These are phyloP conservation scores for Alethe diademata DNA, from an alignment of 2,113 vertebrate genomes.

Conservation along the genomic window DNA sequence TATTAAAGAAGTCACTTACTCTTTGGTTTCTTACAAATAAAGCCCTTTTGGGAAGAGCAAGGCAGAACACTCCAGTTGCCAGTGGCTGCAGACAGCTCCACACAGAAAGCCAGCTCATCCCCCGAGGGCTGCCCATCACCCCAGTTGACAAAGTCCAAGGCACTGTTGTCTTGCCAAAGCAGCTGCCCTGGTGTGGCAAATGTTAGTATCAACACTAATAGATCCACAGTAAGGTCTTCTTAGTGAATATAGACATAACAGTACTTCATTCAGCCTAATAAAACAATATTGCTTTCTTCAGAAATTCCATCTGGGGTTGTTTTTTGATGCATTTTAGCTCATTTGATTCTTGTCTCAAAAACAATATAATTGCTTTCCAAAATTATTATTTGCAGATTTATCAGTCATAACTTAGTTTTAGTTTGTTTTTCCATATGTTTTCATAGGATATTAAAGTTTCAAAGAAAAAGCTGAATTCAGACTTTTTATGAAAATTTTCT, in stretches of 20 bases:
- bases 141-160: conserved; percentile 88
- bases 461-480: not conserved
- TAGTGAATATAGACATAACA: not conserved
- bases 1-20: conserved; percentile 67
- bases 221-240: not conserved
- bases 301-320: not conserved
- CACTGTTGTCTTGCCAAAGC: conserved; percentile 84
- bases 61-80: conserved; percentile 77
- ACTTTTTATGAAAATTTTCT: not conserved
- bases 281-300: not conserved
- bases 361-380: not conserved
- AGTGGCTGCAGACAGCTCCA: conserved; percentile 67
- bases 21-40: conserved; percentile 89
- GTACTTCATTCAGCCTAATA: not conserved
- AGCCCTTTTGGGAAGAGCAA: conserved; percentile 78
- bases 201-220: not conserved
- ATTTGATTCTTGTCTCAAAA: not conserved
- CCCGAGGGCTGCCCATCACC: conserved; percentile 57
- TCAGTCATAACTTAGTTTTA: not conserved
- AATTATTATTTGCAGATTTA: not conserved
- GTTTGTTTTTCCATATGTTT: not conserved
- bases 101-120: conserved; percentile 70
- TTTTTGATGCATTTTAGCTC: not conserved
- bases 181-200: conserved; percentile 57
- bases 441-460: not conserved